These are phyloP conservation scores for Peromyscus aztecus DNA, from an alignment of 2,797 vertebrate species.

Conservation along the genomic window DNA sequence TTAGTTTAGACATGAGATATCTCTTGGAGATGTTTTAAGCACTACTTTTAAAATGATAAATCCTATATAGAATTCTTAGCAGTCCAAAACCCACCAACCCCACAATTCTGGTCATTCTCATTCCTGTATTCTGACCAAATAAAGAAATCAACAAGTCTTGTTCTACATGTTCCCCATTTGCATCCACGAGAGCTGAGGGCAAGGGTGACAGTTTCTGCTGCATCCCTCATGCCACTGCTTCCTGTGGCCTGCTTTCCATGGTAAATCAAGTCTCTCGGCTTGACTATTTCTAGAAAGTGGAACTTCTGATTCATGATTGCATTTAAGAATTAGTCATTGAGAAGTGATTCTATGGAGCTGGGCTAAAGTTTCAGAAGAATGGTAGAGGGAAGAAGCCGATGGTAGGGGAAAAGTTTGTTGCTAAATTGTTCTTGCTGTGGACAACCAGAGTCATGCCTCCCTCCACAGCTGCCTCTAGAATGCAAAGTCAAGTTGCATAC, in stretches of 20 bases:
- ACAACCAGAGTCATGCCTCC: neutral
- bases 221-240: neutral
- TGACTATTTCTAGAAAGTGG: neutral
- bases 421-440: neutral
- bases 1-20: neutral
- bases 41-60: slow-evolving; percentile 2
- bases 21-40: neutral
- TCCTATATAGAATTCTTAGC: neutral
- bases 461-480: neutral
- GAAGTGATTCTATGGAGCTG: neutral
- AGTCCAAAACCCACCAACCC: neutral
- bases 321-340: neutral
- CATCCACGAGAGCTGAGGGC: neutral
- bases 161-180: neutral
- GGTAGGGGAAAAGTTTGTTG: neutral
- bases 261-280: neutral
- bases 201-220: neutral
- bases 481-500: neutral
- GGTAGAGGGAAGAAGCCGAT: neutral
- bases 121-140: neutral
- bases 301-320: neutral
- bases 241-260: neutral
- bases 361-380: neutral
- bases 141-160: neutral
- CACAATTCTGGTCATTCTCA: neutral